phyloP scores from a whole-genome alignment of 2,888 invertebrate genomes.

The Cheilosia grossa region DNA sequence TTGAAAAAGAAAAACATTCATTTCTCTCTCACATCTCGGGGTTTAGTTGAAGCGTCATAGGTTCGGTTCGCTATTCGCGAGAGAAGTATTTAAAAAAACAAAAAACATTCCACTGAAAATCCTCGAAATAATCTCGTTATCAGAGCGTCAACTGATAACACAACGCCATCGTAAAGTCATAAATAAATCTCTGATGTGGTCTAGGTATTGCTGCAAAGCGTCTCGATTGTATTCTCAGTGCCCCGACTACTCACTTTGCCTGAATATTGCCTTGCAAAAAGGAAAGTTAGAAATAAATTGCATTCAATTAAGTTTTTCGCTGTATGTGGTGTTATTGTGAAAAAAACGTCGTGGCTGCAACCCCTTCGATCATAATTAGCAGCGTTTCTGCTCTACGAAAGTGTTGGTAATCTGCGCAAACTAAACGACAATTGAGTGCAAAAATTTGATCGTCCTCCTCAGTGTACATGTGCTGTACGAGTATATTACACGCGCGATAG shows the following conservation, averaged over 20 bases:
- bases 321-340: not conserved
- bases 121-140: conserved; percentile 46
- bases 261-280: conserved; percentile 10
- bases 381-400: not conserved
- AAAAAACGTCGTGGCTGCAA: not conserved
- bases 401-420: conserved; percentile 41
- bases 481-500: conserved; percentile 40
- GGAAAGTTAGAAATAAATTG: conserved; percentile 49
- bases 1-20: not conserved
- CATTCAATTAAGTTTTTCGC: conserved; percentile 44
- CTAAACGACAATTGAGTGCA: conserved; percentile 49
- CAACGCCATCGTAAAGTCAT: conserved; percentile 39
- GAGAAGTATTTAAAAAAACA: no score
- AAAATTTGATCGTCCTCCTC: conserved; percentile 38
- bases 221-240: conserved; percentile 26
- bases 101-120: not conserved
- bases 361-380: conserved; percentile 59
- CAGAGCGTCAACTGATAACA: conserved; percentile 61
- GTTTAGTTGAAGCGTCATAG: not conserved
- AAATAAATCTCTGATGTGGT: conserved; percentile 40
- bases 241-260: conserved; percentile 8
- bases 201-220: conserved; percentile 9
- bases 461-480: conserved; percentile 40
- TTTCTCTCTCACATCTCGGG: not conserved
- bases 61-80: no score